Evolutionary conservation across 2,888 invertebrate genomes (phyloP).

Genomic region (Pyrrhia umbra): DNA sequence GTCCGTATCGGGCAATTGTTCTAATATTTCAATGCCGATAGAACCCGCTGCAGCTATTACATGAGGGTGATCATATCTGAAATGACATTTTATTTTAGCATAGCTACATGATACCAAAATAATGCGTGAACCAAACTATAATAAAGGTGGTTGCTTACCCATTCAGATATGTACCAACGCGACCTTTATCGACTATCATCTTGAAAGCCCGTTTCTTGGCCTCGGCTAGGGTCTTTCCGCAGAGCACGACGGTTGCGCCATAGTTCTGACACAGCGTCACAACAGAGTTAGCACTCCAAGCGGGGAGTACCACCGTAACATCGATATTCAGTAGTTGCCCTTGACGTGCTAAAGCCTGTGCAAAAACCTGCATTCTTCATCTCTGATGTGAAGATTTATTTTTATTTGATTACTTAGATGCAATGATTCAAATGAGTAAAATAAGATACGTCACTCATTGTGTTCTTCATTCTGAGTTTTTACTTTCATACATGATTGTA

Average conservation of each 20-base stretch:
- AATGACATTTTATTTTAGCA: conserved; percentile 25
- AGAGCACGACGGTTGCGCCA: conserved; percentile 94
- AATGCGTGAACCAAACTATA: not conserved
- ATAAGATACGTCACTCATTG: no score
- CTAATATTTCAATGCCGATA: conserved; percentile 96
- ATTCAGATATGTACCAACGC: conserved; percentile 93
- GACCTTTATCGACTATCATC: conserved; percentile 91
- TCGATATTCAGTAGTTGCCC: conserved; percentile 91
- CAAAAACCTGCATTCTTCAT: not conserved
- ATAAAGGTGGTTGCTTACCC: conserved; percentile 89
- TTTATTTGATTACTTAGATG: no score
- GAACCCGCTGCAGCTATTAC: conserved; percentile 98
- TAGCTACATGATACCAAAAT: not conserved
- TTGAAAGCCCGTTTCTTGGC: conserved; percentile 94
- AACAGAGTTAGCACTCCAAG: conserved; percentile 94
- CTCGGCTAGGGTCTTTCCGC: conserved; percentile 94
- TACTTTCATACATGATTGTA: no score
- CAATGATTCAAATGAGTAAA: no score
- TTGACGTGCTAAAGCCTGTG: conserved; percentile 92
- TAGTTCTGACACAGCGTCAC: conserved; percentile 94
- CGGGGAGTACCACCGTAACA: conserved; percentile 96
- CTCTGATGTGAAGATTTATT: no score
- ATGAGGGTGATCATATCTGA: conserved; percentile 96
- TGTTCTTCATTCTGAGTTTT: no score
- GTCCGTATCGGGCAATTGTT: conserved; percentile 95